phyloP scores from a whole-genome alignment of 2,797 vertebrate species.

The Labeo calbasu region DNA sequence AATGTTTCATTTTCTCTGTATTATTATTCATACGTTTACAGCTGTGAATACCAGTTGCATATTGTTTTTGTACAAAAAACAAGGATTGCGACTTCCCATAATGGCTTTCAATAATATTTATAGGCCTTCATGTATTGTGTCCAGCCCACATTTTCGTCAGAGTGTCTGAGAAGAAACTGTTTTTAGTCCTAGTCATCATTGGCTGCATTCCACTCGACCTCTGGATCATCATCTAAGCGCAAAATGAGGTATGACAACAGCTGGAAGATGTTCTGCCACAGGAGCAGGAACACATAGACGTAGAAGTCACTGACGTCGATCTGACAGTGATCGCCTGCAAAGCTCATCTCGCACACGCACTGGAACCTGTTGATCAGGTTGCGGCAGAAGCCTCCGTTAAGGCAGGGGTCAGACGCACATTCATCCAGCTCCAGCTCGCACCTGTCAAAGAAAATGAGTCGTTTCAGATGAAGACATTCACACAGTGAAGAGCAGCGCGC shows the following conservation, averaged over 20 bases:
- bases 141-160: not conserved
- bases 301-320: slow-evolving; percentile 90
- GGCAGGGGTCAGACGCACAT: slow-evolving; percentile 85
- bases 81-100: not conserved
- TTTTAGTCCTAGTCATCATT: slow-evolving; percentile 64
- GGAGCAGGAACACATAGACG: slow-evolving; percentile 85
- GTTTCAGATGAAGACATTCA: not conserved
- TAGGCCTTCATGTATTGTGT: not conserved
- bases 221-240: slow-evolving; percentile 87
- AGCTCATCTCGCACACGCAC: slow-evolving; percentile 86
- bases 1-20: not conserved
- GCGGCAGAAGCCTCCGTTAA: slow-evolving; percentile 86
- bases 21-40: not conserved
- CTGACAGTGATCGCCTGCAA: slow-evolving; percentile 84
- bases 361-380: slow-evolving; percentile 84
- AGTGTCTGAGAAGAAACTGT: not conserved
- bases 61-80: not conserved
- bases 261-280: slow-evolving; percentile 96
- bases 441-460: slow-evolving; percentile 67
- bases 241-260: slow-evolving; percentile 89
- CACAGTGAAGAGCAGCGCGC: not conserved
- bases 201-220: slow-evolving; percentile 85
- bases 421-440: slow-evolving; percentile 91
- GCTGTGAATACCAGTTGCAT: not conserved
- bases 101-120: not conserved